These are phyloP conservation scores for Galeopterus variegatus DNA, from an alignment of 2,113 vertebrate genomes.

Conservation along the genomic window DNA sequence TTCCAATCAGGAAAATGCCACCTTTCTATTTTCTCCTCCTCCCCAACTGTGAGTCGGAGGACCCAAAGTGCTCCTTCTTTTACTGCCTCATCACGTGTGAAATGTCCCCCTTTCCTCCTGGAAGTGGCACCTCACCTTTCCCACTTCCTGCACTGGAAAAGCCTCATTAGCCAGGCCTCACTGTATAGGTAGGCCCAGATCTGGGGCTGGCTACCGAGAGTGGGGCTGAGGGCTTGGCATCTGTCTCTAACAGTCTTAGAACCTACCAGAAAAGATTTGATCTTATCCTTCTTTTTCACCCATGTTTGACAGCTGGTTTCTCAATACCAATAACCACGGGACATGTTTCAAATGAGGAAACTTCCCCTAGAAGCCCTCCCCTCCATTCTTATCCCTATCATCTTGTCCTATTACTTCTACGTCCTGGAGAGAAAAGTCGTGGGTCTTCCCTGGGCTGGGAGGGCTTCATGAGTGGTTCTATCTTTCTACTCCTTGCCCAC, in stretches of 20 bases:
- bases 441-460: neutral
- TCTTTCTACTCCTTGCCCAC: neutral
- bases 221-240: neutral
- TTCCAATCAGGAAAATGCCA: constrained; percentile 66
- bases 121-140: neutral
- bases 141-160: neutral
- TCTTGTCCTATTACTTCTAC: neutral
- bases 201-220: neutral
- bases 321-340: neutral
- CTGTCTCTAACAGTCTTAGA: neutral
- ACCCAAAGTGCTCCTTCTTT: constrained; percentile 44
- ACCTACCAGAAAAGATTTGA: constrained; percentile 32
- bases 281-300: constrained; percentile 23
- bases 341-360: constrained; percentile 49
- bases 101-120: neutral
- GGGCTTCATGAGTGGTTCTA: neutral
- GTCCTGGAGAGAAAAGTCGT: constrained; percentile 1
- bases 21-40: constrained; percentile 66
- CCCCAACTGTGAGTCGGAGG: neutral
- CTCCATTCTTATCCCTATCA: neutral
- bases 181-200: neutral
- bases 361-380: neutral
- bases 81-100: neutral
- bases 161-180: neutral
- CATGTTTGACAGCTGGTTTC: constrained; percentile 45